Evolutionary conservation across 2,797 vertebrate genomes (phyloP).

Genomic region (Sebastes goodei): DNA sequence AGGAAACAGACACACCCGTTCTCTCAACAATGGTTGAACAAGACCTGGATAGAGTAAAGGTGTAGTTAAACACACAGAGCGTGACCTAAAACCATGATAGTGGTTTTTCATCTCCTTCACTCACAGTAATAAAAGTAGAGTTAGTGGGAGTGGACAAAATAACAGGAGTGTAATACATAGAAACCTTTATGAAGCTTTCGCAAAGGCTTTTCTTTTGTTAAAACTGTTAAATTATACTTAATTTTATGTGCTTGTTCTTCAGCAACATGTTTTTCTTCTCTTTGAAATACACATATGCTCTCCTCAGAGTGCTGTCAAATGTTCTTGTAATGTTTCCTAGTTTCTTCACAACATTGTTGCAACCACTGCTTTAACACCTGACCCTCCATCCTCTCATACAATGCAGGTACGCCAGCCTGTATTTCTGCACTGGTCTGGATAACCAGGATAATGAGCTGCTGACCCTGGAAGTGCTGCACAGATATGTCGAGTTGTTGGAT

Average conservation of each 20-base stretch:
- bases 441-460: constrained; percentile 93
- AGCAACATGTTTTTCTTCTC: too few species aligned
- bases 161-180: neutral
- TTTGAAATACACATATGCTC: too few species aligned
- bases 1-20: neutral
- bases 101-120: neutral
- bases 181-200: neutral
- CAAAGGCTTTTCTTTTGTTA: neutral
- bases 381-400: neutral
- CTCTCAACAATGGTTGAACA: neutral
- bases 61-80: neutral
- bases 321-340: neutral
- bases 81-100: neutral
- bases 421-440: constrained; percentile 93
- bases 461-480: constrained; percentile 91
- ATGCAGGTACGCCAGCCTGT: constrained; percentile 93
- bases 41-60: neutral
- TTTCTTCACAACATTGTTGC: neutral
- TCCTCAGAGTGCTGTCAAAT: neutral
- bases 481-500: constrained; percentile 94
- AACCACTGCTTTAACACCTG: neutral
- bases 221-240: too few species aligned
- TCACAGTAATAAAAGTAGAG: neutral
- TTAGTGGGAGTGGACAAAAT: neutral
- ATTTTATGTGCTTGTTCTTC: too few species aligned